Evolutionary conservation across 2,113 vertebrate genomes (phyloP).

Genomic region (Myxocyprinus asiaticus): DNA sequence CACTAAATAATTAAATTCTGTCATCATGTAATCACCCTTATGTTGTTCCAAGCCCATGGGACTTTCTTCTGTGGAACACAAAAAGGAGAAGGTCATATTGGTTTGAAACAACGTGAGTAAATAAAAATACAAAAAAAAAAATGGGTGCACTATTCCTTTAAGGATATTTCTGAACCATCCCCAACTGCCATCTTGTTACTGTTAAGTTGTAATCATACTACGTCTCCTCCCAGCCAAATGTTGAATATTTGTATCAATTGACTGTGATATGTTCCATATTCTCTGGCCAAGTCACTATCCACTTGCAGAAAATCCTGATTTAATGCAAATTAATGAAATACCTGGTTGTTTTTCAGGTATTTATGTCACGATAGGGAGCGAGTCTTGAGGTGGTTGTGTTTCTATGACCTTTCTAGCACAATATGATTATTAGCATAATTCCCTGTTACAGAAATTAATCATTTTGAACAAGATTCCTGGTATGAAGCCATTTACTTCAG

Average conservation of each 20-base stretch:
- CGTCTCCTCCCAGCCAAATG: conserved; percentile 28
- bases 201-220: conserved; percentile 12
- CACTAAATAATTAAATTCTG: too few relatives aligned
- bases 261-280: conserved; percentile 2
- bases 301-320: conserved; percentile 9
- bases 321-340: conserved; percentile 33
- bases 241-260: conserved; percentile 32
- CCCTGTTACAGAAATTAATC: background rate
- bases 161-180: background rate
- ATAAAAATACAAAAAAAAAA: too few relatives aligned
- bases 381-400: conserved; percentile 26
- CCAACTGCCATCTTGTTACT: background rate
- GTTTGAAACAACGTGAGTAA: too few relatives aligned
- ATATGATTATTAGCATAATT: conserved; percentile 35
- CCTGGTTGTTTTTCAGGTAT: too few relatives aligned
- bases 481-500: too few relatives aligned
- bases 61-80: too few relatives aligned
- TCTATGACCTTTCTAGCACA: conserved; percentile 54
- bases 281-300: background rate
- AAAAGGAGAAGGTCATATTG: too few relatives aligned
- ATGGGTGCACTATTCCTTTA: background rate
- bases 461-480: too few relatives aligned
- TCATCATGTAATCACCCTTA: too few relatives aligned
- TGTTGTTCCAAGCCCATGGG: too few relatives aligned
- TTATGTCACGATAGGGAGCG: too few relatives aligned